Evolutionary conservation across 2,888 invertebrate species (phyloP).

Genomic region (Sesia apiformis): DNA sequence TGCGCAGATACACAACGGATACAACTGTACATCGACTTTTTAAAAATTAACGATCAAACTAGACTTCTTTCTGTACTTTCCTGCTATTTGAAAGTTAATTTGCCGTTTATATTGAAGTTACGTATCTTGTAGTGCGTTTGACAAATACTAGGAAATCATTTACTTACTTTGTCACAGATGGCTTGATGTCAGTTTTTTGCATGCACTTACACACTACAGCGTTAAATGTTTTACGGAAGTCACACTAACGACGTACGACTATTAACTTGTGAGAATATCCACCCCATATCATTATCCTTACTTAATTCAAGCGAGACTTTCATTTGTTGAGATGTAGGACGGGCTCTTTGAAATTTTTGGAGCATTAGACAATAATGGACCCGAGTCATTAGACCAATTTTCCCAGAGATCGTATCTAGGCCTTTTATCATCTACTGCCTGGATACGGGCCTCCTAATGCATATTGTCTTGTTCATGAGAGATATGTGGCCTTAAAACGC

Average conservation of each 20-base stretch:
- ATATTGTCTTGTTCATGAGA: no score
- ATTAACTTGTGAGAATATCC: slow-evolving; percentile 38
- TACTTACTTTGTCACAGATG: slow-evolving; percentile 8
- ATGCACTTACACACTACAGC: background rate
- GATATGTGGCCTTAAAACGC: no score
- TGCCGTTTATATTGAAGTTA: background rate
- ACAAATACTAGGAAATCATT: background rate
- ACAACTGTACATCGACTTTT: slow-evolving; percentile 3
- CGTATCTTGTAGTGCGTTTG: background rate
- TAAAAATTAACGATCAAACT: slow-evolving; percentile 13
- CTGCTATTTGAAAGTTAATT: background rate
- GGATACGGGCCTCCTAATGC: no score
- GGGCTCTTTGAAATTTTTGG: no score
- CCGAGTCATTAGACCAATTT: no score
- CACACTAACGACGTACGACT: slow-evolving; percentile 23
- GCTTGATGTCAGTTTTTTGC: background rate
- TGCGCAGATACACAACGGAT: slow-evolving; percentile 41
- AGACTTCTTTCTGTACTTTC: background rate
- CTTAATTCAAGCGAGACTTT: no score
- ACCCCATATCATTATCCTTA: background rate
- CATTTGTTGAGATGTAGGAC: no score
- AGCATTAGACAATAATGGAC: no score
- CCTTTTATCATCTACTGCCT: no score
- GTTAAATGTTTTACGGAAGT: slow-evolving; percentile 34
- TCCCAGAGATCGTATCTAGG: no score